Evolutionary conservation across 2,113 vertebrate species (phyloP).

Genomic region (Gymnocephalus cernua): DNA sequence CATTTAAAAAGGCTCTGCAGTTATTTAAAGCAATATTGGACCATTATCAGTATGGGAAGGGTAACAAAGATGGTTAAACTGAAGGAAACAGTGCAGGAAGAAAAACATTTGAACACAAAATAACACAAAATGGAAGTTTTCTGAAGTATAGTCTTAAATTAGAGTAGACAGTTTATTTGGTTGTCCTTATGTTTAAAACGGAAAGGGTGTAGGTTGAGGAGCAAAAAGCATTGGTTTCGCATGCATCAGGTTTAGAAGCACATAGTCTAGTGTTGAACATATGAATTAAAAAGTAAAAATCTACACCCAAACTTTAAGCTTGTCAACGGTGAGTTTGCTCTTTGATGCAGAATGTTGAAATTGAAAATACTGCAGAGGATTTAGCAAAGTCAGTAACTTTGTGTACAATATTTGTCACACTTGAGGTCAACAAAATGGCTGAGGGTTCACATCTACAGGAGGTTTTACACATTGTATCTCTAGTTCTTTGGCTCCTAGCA

Average conservation of each 20-base stretch:
- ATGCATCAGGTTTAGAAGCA: conserved; percentile 61
- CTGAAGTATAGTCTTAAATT: conserved; percentile 31
- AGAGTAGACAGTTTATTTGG: conserved; percentile 39
- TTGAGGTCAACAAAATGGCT: neutral
- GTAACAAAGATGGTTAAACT: conserved; percentile 38
- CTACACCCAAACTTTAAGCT: neutral
- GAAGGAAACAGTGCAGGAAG: conserved; percentile 49
- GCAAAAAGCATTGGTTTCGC: conserved; percentile 45
- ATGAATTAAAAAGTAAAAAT: neutral
- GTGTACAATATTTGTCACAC: neutral
- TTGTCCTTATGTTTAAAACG: conserved; percentile 29
- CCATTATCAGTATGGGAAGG: conserved; percentile 71
- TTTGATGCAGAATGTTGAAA: neutral
- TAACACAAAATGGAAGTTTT: conserved; percentile 49
- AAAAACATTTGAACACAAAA: conserved; percentile 48
- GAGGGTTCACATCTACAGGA: neutral
- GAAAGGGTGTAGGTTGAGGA: conserved; percentile 10
- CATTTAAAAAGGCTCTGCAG: conserved; percentile 89
- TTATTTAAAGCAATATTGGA: conserved; percentile 88
- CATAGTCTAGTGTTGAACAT: conserved; percentile 29
- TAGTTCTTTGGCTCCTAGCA: conserved; percentile 52
- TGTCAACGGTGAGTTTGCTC: neutral
- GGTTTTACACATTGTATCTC: neutral
- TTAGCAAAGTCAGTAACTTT: neutral
- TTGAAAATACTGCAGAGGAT: neutral